Evolutionary conservation across 2,888 invertebrate species (phyloP).

Genomic region (Lydus trimaculatus): DNA sequence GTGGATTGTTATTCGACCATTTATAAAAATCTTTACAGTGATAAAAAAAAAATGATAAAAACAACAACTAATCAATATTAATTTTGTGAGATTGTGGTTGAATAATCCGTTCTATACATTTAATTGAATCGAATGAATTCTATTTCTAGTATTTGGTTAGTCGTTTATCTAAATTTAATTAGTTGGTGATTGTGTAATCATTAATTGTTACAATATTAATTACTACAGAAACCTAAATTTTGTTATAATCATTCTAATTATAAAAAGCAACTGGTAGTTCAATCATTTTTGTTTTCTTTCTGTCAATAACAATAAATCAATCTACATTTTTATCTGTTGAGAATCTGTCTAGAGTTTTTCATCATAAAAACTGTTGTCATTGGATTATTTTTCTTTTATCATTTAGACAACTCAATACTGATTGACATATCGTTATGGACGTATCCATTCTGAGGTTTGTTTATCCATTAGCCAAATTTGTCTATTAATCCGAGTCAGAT

Average conservation of each 20-base stretch:
- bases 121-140: not conserved
- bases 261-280: not conserved
- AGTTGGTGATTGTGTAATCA: not conserved
- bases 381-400: not conserved
- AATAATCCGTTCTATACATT: not conserved
- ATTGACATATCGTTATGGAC: not conserved
- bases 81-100: not conserved
- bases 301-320: not conserved
- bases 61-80: slow-evolving; percentile 4
- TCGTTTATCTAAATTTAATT: not conserved
- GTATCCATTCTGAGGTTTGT: not conserved
- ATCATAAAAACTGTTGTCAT: not conserved
- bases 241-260: not conserved
- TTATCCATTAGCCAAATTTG: not conserved
- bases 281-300: not conserved
- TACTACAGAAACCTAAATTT: too few species aligned
- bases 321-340: not conserved
- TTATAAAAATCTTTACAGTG: not conserved
- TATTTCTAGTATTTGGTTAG: not conserved
- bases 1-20: not conserved
- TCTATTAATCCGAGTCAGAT: not conserved
- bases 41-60: not conserved
- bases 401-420: not conserved
- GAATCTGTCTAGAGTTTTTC: not conserved
- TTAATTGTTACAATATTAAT: not conserved